Conservation (phyloP, 2,113 vertebrate species). For the Trochalopteron elliotii region DNA sequence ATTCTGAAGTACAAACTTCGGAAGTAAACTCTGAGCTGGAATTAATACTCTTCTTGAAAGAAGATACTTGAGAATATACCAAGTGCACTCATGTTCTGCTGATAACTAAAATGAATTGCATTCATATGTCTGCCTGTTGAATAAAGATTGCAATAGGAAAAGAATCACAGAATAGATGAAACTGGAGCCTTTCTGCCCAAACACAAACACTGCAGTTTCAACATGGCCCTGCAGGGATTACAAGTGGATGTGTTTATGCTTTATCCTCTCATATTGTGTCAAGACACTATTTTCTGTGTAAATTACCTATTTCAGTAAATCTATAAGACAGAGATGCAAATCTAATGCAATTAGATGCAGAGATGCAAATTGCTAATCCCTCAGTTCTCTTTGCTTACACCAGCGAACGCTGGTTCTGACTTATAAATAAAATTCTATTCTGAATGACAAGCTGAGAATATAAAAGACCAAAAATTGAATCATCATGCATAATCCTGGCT, state of each 20-base stretch:
- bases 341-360: slow-evolving; percentile 56
- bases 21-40: not conserved
- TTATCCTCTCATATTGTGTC: slow-evolving; percentile 32
- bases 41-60: not conserved
- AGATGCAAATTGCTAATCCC: slow-evolving; percentile 44
- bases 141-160: not conserved
- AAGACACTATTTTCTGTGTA: slow-evolving; percentile 42
- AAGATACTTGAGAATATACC: not conserved
- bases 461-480: slow-evolving; percentile 31
- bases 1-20: not conserved
- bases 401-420: not conserved
- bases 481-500: not conserved
- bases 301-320: slow-evolving; percentile 47
- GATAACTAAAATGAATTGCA: not conserved
- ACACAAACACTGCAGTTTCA: not conserved
- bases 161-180: not conserved
- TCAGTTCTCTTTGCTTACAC: slow-evolving; percentile 27
- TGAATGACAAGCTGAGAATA: slow-evolving; percentile 1
- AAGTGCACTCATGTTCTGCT: not conserved
- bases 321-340: slow-evolving; percentile 33
- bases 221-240: slow-evolving; percentile 24
- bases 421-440: slow-evolving; percentile 26
- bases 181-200: not conserved
- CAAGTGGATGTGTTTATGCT: slow-evolving; percentile 4
- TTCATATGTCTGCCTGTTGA: not conserved